Evolutionary conservation across 2,888 invertebrate species (phyloP), one percentile per base, ranked within the genome.

Genomic region (Zootermopsis nevadensis): DNA sequence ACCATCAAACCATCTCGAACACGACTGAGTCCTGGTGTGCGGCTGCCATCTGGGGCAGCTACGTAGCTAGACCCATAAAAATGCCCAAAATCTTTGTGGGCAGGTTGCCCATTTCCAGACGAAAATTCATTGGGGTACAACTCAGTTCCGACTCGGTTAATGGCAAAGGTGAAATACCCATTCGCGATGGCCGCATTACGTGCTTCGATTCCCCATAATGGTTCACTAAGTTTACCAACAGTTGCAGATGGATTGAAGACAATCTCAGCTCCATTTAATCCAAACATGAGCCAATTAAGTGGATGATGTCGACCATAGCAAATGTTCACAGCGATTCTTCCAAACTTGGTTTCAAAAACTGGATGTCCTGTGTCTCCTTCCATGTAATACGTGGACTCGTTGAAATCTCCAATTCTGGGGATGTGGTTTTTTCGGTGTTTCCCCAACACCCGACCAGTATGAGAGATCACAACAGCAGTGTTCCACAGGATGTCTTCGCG

Each of bases 171-270:
- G 88, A 94, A 99, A 88, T 98, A 99, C 86, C 94, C 94, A 88
- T 99, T 99, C 0, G 99, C 98, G 83, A 99, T 94, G 0, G 99
- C 99, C 1, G 99, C 99, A 90, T 95, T 96, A 85, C 99, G 91
- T 0, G 99, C 98, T 91, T 99, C 99, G 85, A 99, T 94, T 0
- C 95, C 93, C 99, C 99, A 99, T 86, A 99, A 90, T 0, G 98
- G 96, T 90, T 99, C 99, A 87, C 97, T 97, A 22, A 93, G 88
- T 24, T 89, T 90, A 38, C 92, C 92, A 24, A 93, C 91, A 53
- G 99, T 99, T 1, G 99, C 99, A 15, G 98, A 96, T 1, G 99
- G 99, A 90, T 99, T 99, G 89, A 99, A 99, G 0, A 99, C 99
- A 69, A 99, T 97, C 91, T 99, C 99, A 0, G 99, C 99, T 0